phyloP scores from a whole-genome alignment of 2,888 invertebrate genomes.

The Andrena camellia region DNA sequence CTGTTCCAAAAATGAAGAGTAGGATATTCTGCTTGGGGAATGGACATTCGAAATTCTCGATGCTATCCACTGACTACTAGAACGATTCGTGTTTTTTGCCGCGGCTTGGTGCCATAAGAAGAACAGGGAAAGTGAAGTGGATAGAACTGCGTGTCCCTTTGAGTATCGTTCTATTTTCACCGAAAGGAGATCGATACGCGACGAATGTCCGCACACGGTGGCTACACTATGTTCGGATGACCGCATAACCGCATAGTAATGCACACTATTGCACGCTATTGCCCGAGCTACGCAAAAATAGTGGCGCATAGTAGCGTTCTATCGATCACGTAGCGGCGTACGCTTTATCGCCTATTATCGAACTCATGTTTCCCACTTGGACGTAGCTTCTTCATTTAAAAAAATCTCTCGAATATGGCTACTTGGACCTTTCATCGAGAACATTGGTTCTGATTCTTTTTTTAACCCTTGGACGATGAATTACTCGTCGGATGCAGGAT shows the following conservation, averaged over 20 bases:
- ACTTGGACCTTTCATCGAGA: too few relatives aligned
- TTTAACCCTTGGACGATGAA: too few relatives aligned
- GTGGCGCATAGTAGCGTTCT: constrained; percentile 26
- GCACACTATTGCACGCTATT: constrained; percentile 40
- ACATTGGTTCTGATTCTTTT: too few relatives aligned
- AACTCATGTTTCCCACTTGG: too few relatives aligned
- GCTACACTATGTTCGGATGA: constrained; percentile 43
- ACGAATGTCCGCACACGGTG: constrained; percentile 47
- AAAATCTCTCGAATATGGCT: too few relatives aligned
- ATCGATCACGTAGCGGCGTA: constrained; percentile 31
- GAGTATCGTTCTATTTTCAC: constrained; percentile 57
- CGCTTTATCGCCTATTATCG: neutral
- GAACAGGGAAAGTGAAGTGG: neutral
- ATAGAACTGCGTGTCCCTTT: constrained; percentile 16
- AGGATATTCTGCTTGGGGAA: too few relatives aligned
- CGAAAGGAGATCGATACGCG: constrained; percentile 58
- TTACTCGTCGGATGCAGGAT: too few relatives aligned
- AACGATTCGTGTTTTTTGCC: neutral
- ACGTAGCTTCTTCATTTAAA: too few relatives aligned
- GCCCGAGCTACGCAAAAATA: constrained; percentile 40
- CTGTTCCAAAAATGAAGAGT: too few relatives aligned
- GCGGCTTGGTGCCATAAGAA: neutral
- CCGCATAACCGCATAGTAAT: constrained; percentile 59
- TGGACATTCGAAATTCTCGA: too few relatives aligned
- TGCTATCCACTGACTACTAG: neutral